These are phyloP conservation scores for Melanotaenia parkinsoni DNA, from an alignment of 2,797 vertebrate genomes.

Conservation along the genomic window DNA sequence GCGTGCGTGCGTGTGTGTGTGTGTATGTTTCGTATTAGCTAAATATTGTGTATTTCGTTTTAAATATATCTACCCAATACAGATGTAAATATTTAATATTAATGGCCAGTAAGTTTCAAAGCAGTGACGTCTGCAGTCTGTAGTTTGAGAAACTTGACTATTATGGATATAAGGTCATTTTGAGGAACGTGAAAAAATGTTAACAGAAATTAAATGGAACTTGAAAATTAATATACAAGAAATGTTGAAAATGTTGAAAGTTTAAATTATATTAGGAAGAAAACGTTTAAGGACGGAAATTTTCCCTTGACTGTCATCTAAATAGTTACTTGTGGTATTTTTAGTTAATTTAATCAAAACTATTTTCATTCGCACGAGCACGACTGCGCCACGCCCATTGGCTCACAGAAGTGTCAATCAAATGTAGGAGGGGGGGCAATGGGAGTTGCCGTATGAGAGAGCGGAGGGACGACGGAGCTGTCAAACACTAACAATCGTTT, in stretches of 20 bases:
- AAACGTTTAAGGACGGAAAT: background rate
- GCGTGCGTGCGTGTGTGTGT: background rate
- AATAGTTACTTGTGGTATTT: background rate
- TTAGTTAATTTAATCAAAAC: background rate
- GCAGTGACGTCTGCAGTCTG: background rate
- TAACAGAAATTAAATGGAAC: background rate
- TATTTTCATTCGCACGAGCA: background rate
- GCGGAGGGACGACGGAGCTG: slow-evolving; percentile 63
- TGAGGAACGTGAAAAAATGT: background rate
- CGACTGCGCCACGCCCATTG: slow-evolving; percentile 1
- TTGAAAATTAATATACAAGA: background rate
- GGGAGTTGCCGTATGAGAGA: slow-evolving; percentile 32
- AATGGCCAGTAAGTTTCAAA: slow-evolving; percentile 6
- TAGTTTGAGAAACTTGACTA: background rate
- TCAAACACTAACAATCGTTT: slow-evolving; percentile 71
- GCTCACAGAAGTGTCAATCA: slow-evolving; percentile 37
- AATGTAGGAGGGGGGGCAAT: slow-evolving; percentile 41
- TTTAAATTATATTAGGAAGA: too few relatives aligned
- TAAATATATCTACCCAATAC: background rate
- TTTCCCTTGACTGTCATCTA: background rate
- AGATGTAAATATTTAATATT: background rate
- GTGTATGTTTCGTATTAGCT: background rate
- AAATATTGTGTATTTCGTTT: background rate
- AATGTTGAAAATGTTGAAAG: background rate
- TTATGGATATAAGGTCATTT: background rate